Base-by-base conservation (phyloP, 2,113 vertebrate species). In the Oenanthe melanoleuca region DNA sequence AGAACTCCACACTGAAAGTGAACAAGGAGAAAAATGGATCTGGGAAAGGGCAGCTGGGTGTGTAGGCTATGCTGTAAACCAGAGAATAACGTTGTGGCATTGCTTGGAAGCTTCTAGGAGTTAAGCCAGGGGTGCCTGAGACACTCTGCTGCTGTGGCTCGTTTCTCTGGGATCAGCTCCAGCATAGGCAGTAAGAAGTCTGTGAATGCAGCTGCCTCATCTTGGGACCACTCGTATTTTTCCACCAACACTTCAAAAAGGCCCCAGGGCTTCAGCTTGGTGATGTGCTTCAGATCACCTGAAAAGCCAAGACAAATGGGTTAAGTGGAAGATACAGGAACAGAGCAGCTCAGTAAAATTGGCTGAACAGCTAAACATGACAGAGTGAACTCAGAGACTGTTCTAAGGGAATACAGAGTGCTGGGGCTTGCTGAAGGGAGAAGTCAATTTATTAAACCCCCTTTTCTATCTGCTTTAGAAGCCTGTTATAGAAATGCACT, bases 231-330 rank as follows among this genome's bases (percentile, higher is more conserved):
- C 96, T 99, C 99, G 2, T 99, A 99, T 96, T 99, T 99, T 89
- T 99, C 99, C 79, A 99, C 98, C 83, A 99, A 95, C 72, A 99
- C 99, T 89, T 99, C 99, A 44, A 98, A 96, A 71, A 99, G 98
- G 78, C 99, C 99, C 99, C 99, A 99, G 12, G 99, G 99, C 96
- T 99, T 99, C 97, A 99, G 98, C 96, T 99, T 99, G 78, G 98
- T 99, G 97, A 99, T 99, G 97, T 99, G 99, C 88, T 99, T 99
- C 94, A 99, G 98, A 79, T 99, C 99, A 69, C 99, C 99, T 99
- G 93, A 2, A 77, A 92, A 75, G 5, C 75, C 86, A 88, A 92
- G 72, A 95, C 25, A 94, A 70, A 20, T 3, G 28, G n/a, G 33
- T 78, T 59, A 78, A 94, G 40, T 37, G 45, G 56, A 70, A 83